phyloP scores from a whole-genome alignment of 2,888 invertebrate species.

The Leptinotarsa rubiginosa region DNA sequence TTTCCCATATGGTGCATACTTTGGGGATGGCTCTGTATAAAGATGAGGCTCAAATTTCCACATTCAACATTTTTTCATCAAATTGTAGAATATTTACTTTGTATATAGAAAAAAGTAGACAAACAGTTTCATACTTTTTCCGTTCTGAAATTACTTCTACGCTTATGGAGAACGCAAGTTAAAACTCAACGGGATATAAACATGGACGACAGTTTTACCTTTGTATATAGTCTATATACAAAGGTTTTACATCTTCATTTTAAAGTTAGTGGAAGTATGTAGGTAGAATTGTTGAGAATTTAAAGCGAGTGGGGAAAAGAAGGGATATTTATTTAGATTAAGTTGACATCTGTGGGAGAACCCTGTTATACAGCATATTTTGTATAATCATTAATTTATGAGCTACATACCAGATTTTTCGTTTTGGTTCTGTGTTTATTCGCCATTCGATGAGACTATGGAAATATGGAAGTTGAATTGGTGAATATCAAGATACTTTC shows the following conservation, averaged over 20 bases:
- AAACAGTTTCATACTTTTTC: neutral
- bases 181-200: slow-evolving; percentile 33
- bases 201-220: slow-evolving; percentile 52
- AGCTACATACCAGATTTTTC: slow-evolving; percentile 46
- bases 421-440: slow-evolving; percentile 28
- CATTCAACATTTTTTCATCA: no score
- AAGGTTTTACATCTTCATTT: slow-evolving; percentile 63
- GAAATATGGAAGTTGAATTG: neutral
- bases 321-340: slow-evolving; percentile 62
- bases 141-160: neutral
- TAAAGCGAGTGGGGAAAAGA: slow-evolving; percentile 58
- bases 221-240: no score
- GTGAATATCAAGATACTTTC: no score
- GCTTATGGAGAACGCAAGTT: slow-evolving; percentile 16
- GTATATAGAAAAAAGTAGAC: neutral
- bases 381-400: slow-evolving; percentile 57
- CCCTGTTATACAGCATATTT: slow-evolving; percentile 52
- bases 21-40: no score
- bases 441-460: slow-evolving; percentile 2
- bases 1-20: no score
- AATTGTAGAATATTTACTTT: no score
- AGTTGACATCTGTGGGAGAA: slow-evolving; percentile 59
- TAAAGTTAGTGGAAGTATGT: slow-evolving; percentile 56
- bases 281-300: slow-evolving; percentile 59
- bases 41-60: no score